Percentiles rank a stretch among this genome's conserved stretches.
phyloP scores from a whole-genome alignment of 2,797 vertebrate species.

The Orestias chungarensis region DNA sequence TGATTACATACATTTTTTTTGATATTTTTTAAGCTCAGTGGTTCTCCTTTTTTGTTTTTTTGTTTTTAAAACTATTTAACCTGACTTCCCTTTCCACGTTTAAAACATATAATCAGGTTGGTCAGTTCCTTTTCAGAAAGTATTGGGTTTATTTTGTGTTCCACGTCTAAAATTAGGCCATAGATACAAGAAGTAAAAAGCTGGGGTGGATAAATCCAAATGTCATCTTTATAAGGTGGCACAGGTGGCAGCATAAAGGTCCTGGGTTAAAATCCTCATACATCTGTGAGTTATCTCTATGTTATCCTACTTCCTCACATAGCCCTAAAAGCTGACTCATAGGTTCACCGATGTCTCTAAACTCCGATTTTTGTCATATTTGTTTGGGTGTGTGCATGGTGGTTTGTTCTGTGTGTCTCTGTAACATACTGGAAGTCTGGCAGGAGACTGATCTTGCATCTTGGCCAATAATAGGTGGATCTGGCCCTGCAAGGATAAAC shows the following conservation, averaged over 20 bases:
- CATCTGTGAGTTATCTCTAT: background rate
- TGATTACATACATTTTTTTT: background rate
- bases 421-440: too few species aligned
- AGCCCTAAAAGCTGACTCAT: background rate
- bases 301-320: background rate
- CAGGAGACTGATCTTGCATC: too few species aligned
- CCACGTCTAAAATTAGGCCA: background rate
- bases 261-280: background rate
- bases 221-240: background rate
- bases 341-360: background rate
- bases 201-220: background rate
- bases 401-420: too few species aligned
- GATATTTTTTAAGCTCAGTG: background rate
- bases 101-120: background rate
- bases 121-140: background rate
- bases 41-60: background rate
- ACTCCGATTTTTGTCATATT: too few species aligned
- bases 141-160: background rate
- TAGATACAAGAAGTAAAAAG: background rate
- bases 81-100: background rate
- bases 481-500: background rate
- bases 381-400: too few species aligned
- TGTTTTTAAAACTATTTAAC: background rate
- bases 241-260: background rate
- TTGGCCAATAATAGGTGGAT: background rate